Evolutionary conservation across 2,113 vertebrate genomes (phyloP).

Genomic region (Clarias gariepinus): DNA sequence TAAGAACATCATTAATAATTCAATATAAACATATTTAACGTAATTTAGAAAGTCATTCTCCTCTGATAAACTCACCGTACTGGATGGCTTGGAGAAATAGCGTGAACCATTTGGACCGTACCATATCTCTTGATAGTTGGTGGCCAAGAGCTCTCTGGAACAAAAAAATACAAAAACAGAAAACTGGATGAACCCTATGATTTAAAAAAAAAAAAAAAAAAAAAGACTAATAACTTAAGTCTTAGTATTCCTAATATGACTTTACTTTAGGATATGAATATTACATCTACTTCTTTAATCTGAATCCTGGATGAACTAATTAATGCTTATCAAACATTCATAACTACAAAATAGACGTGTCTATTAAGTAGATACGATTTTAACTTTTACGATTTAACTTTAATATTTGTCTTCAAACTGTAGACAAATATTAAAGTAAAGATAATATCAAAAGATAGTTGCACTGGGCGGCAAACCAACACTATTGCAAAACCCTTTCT

Average conservation of each 20-base stretch:
- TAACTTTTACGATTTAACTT: neutral
- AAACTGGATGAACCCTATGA: slow-evolving; percentile 18
- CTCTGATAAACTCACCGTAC: slow-evolving; percentile 72
- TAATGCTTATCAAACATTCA: neutral
- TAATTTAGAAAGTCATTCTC: neutral
- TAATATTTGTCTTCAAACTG: neutral
- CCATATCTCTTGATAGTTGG: slow-evolving; percentile 86
- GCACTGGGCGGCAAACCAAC: neutral
- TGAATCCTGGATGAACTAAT: neutral
- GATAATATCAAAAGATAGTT: too few relatives aligned
- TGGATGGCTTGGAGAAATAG: slow-evolving; percentile 68
- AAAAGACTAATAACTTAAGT: neutral
- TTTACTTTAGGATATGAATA: too few relatives aligned
- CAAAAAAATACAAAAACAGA: slow-evolving; percentile 44
- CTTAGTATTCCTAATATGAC: neutral
- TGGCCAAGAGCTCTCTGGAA: slow-evolving; percentile 84
- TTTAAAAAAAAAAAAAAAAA: neutral
- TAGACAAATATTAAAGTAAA: too few relatives aligned
- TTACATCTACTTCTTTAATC: slow-evolving; percentile 1
- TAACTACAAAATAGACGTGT: neutral
- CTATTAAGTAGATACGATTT: neutral
- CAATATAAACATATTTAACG: neutral
- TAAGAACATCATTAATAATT: neutral
- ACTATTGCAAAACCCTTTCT: neutral
- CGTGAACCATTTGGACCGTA: slow-evolving; percentile 76